phyloP scores from a whole-genome alignment of 2,113 vertebrate genomes.

The Tenrec ecaudatus region DNA sequence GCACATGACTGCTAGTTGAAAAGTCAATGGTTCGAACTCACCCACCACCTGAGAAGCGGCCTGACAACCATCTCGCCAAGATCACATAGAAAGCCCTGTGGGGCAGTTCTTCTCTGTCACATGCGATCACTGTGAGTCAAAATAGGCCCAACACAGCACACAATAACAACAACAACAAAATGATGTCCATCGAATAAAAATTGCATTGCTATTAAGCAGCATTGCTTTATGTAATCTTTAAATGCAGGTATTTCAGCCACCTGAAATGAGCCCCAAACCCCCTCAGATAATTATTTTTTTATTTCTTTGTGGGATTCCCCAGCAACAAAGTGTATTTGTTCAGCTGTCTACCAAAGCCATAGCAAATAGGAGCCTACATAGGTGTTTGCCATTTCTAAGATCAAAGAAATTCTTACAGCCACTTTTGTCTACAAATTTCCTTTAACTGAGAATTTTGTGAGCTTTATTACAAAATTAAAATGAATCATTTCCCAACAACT shows the following conservation, averaged over 20 bases:
- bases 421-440: not conserved
- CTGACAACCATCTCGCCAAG: no score
- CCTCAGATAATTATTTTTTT: not conserved
- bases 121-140: no score
- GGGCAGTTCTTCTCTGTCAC: no score
- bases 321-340: slow-evolving; percentile 20
- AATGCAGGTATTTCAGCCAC: not conserved
- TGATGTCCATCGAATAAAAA: not conserved
- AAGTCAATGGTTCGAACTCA: no score
- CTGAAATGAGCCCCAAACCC: not conserved
- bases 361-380: not conserved
- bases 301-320: slow-evolving; percentile 14
- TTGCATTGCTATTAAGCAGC: not conserved
- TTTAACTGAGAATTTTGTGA: slow-evolving; percentile 21
- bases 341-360: not conserved
- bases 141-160: no score
- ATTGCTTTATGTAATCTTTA: not conserved
- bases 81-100: no score
- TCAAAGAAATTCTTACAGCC: slow-evolving; percentile 32
- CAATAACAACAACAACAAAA: not conserved
- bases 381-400: not conserved
- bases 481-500: not conserved
- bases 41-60: no score
- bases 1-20: no score
- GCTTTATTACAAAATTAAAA: slow-evolving; percentile 9